These are phyloP conservation scores for Tachysurus fulvidraco DNA, from an alignment of 2,113 vertebrate genomes.

Conservation along the genomic window DNA sequence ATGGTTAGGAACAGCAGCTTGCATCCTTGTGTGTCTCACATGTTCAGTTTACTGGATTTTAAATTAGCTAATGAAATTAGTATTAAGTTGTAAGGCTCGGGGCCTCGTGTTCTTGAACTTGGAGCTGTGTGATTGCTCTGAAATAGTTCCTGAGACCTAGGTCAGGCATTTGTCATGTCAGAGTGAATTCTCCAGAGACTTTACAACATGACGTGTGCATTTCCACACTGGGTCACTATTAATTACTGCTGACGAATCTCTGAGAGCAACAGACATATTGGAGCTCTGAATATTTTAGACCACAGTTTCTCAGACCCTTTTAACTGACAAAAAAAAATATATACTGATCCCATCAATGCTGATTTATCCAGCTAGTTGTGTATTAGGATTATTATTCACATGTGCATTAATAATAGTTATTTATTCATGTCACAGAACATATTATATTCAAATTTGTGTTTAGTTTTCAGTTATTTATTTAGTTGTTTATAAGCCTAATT, in stretches of 20 bases:
- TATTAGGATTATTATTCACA: not conserved
- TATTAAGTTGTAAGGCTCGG: not conserved
- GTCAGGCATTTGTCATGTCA: conserved; percentile 68
- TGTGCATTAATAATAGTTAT: not conserved
- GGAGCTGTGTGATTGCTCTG: conserved; percentile 36
- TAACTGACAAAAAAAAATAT: not conserved
- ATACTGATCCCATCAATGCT: not conserved
- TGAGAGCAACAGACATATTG: conserved; percentile 10
- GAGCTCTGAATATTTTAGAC: conserved; percentile 12
- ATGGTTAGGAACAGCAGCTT: not conserved
- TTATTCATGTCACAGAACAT: not conserved
- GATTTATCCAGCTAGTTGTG: not conserved
- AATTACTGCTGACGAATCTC: conserved; percentile 40
- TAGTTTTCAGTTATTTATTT: not conserved
- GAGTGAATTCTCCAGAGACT: conserved; percentile 66
- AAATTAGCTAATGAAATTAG: conserved; percentile 8
- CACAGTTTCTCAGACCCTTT: not conserved
- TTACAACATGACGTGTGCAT: conserved; percentile 61
- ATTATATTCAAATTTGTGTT: not conserved
- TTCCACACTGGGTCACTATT: conserved; percentile 61
- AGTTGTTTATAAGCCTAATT: not conserved
- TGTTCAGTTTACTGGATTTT: not conserved
- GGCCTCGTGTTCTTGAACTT: not conserved
- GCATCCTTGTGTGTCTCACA: not conserved
- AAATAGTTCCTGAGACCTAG: conserved; percentile 67